Percentiles rank a stretch among this genome's conserved stretches.
Evolutionary conservation across 2,888 invertebrate species (phyloP).

Genomic region (Parnassius apollo): DNA sequence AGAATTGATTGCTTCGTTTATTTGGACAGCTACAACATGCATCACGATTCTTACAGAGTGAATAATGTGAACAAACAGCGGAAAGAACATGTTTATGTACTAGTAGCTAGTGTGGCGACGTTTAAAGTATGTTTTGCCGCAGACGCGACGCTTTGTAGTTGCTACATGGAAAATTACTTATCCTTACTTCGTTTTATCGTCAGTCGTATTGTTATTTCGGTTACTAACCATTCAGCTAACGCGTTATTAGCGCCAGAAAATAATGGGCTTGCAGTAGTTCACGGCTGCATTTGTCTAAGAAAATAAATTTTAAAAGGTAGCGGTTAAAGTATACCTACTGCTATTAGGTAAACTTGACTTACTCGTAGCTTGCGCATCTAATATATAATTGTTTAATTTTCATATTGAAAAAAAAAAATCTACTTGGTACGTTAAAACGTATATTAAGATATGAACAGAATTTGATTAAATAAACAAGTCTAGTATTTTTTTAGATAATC

Average conservation of each 20-base stretch:
- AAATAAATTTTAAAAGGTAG: not conserved
- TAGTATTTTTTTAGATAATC: no score
- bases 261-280: constrained; percentile 28
- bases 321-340: no score
- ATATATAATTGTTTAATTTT: no score
- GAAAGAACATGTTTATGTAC: constrained; percentile 36
- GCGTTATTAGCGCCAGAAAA: constrained; percentile 48
- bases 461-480: no score
- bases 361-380: not conserved
- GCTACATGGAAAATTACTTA: constrained; percentile 78
- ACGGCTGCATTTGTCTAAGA: constrained; percentile 28
- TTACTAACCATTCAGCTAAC: constrained; percentile 51
- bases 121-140: constrained; percentile 42
- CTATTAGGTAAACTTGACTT: not conserved
- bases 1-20: constrained; percentile 35
- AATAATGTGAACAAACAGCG: constrained; percentile 31
- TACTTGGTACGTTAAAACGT: no score
- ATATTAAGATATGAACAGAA: no score
- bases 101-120: constrained; percentile 30
- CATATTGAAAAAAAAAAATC: no score
- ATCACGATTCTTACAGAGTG: constrained; percentile 20
- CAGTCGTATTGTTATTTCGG: constrained; percentile 65
- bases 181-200: constrained; percentile 72
- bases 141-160: constrained; percentile 51
- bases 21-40: constrained; percentile 40